Conservation (phyloP, 2,888 invertebrate species). For the Melanotus villosus region DNA sequence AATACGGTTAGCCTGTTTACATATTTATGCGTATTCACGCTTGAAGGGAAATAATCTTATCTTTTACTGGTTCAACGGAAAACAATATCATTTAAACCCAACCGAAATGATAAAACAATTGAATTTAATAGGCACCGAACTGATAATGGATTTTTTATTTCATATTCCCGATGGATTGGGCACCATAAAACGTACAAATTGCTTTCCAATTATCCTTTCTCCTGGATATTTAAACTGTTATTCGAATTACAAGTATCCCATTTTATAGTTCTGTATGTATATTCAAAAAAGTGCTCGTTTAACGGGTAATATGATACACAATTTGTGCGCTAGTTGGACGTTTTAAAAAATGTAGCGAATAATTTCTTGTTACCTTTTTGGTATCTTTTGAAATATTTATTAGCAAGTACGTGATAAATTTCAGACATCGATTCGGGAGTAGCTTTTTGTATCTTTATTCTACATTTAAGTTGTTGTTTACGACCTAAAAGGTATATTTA, state of each 20-base stretch:
- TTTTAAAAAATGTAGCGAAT: too few relatives aligned
- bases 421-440: too few relatives aligned
- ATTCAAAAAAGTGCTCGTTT: too few relatives aligned
- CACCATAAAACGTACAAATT: neutral
- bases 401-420: too few relatives aligned
- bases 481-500: too few relatives aligned
- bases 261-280: too few relatives aligned
- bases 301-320: too few relatives aligned
- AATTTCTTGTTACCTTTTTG: too few relatives aligned
- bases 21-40: neutral
- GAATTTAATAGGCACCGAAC: neutral
- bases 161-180: neutral
- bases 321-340: too few relatives aligned
- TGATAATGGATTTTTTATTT: constrained; percentile 6
- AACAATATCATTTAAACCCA: neutral
- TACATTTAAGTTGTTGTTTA: too few relatives aligned
- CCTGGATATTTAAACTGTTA: neutral
- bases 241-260: neutral
- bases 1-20: constrained; percentile 14
- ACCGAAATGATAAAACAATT: neutral
- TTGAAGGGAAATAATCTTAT: constrained; percentile 5
- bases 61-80: constrained; percentile 7
- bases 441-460: too few relatives aligned
- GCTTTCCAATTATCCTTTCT: constrained; percentile 1
- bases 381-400: too few relatives aligned